Conservation (phyloP, 2,113 vertebrate species). For the Chamaea fasciata region DNA sequence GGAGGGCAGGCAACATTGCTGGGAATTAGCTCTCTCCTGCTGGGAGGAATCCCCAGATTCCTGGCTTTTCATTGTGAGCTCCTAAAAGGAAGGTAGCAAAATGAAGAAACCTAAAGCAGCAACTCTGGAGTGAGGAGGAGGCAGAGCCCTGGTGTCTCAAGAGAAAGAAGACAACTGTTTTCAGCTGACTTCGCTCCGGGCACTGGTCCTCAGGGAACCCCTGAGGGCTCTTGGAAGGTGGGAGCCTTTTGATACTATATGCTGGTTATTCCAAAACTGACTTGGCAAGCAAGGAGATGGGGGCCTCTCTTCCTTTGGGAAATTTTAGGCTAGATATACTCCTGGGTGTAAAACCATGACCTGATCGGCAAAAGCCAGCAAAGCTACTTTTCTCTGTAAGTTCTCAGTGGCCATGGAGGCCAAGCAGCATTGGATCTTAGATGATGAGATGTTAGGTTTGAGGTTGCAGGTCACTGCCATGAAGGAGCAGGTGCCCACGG, state of each 20-base stretch:
- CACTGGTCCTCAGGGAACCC: not conserved
- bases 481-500: not conserved
- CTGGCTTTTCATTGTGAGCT: not conserved
- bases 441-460: not conserved
- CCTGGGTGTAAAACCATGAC: not conserved
- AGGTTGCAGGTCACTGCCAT: accelerated
- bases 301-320: not conserved
- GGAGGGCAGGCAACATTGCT: not conserved
- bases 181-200: not conserved
- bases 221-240: not conserved
- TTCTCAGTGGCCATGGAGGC: not conserved
- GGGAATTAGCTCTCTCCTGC: not conserved
- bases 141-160: not conserved
- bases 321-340: not conserved
- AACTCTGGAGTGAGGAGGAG: not conserved
- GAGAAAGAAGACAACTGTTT: not conserved
- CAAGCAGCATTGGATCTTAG: not conserved
- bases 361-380: not conserved
- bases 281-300: not conserved
- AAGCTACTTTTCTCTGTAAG: not conserved
- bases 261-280: not conserved
- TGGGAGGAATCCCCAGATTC: not conserved
- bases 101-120: not conserved
- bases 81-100: not conserved
- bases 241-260: not conserved